Percentiles rank a stretch among this genome's conserved stretches.
These are phyloP conservation scores for Epinephelus coioides DNA, from an alignment of 2,797 vertebrate genomes.

Conservation along the genomic window DNA sequence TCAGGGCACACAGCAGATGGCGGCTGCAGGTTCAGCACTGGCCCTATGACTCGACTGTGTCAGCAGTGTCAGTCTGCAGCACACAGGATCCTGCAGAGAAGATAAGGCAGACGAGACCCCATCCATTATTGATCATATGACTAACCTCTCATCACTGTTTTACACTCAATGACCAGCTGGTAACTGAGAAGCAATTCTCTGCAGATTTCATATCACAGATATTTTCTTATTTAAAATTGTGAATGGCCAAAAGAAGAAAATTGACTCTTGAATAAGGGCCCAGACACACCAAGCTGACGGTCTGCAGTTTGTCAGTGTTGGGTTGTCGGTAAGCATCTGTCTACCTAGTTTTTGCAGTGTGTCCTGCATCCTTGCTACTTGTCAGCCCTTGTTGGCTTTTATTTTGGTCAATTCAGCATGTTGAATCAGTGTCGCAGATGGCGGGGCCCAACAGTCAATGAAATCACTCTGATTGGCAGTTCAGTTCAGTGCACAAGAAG, in stretches of 20 bases:
- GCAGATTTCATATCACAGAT: neutral
- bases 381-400: no score
- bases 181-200: neutral
- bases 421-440: no score
- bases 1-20: conserved; percentile 36
- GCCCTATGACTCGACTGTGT: neutral
- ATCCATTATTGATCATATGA: neutral
- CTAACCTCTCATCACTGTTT: neutral
- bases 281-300: no score
- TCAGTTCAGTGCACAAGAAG: no score
- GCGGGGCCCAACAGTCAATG: no score
- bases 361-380: no score
- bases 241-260: neutral
- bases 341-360: no score
- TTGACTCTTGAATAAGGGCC: no score
- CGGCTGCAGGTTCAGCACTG: neutral
- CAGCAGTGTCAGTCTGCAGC: conserved; percentile 8
- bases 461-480: no score
- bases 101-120: neutral
- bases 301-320: no score
- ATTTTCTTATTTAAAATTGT: neutral
- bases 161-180: neutral
- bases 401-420: no score
- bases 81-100: neutral
- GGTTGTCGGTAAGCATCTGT: no score